Base-by-base conservation (phyloP, 2,888 invertebrate species). In the Dryocosmus kuriphilus region DNA sequence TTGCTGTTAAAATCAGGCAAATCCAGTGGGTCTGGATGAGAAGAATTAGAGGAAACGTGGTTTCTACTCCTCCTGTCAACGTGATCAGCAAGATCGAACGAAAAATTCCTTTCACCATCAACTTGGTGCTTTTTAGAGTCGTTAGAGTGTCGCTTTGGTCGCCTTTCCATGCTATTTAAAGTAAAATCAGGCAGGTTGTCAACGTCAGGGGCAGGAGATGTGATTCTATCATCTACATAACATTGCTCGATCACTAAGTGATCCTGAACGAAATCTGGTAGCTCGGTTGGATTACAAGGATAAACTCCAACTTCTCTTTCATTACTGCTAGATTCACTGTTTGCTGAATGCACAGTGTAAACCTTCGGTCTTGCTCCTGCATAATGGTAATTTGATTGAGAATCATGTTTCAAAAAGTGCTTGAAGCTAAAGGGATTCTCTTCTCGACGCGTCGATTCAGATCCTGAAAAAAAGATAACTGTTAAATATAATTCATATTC, bases 241-340 rank as follows among this genome's bases (percentile, higher is more conserved):
- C 95, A 95, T 86, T 96, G 96, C 88, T 96, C 96, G 57, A 97
- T 95, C 84, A 97, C 94, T 91, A 97, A 94, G 91, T 97, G 97
- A 91, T 97, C 97, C 90, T 97, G 97, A 75, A 97, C 97, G 92
- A 97, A 97, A 90, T 97, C 97, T 0, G 97, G 97, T 83, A 97
- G 90, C 11, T 95, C 95, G 2, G 95, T 95, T 85, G 95, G 93
- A 85, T 93, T 93, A 77, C 93, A 92, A 0, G 93, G 90, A 80
- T 92, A 92, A 65, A 92, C 90, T 71, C 93, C 89, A 89, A 93
- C 87, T 91, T 94, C 91, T 88, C 92, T 93, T 84, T 93, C 93
- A 82, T 93, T 91, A 82, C 92, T 92, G 75, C 92, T 92, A 86
- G 92, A 92, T 84, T 94, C 93, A 84, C 92, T 92, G 86, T 92